These are phyloP conservation scores for Fistularia tabacaria DNA, from an alignment of 2,797 vertebrate genomes.

Conservation along the genomic window DNA sequence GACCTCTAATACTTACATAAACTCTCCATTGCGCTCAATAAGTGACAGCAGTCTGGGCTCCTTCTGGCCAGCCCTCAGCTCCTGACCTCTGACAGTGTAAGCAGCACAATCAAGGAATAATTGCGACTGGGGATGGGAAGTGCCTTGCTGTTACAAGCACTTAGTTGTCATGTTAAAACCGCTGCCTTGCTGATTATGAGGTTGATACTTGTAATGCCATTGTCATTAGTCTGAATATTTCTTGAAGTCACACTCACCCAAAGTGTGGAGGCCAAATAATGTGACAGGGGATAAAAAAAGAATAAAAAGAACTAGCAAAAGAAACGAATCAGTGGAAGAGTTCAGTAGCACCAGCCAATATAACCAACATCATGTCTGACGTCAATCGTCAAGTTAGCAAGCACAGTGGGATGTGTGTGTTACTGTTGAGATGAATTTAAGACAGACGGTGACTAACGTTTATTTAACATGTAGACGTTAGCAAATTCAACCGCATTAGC, in stretches of 20 bases:
- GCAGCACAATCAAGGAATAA: constrained; percentile 73
- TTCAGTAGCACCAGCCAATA: not conserved
- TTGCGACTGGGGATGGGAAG: constrained; percentile 29
- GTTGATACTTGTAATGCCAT: not conserved
- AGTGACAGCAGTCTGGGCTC: constrained; percentile 78
- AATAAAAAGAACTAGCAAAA: not conserved
- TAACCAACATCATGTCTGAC: no score
- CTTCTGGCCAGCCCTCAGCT: constrained; percentile 74
- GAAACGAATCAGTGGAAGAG: not conserved
- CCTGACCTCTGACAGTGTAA: constrained; percentile 77
- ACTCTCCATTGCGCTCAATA: constrained; percentile 74
- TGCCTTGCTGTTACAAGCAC: constrained; percentile 20
- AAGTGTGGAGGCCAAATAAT: constrained; percentile 17
- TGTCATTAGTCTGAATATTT: constrained; percentile 2
- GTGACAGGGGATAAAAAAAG: not conserved
- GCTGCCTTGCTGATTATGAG: not conserved
- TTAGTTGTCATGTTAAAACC: not conserved
- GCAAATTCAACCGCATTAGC: not conserved
- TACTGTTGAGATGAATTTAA: not conserved
- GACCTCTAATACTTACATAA: constrained; percentile 74
- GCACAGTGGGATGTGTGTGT: not conserved
- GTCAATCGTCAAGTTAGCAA: no score
- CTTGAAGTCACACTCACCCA: constrained; percentile 23
- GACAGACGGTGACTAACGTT: not conserved
- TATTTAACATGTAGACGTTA: not conserved